These are phyloP conservation scores for Peucedramus taeniatus DNA, from an alignment of 2,113 vertebrate genomes.

Conservation along the genomic window DNA sequence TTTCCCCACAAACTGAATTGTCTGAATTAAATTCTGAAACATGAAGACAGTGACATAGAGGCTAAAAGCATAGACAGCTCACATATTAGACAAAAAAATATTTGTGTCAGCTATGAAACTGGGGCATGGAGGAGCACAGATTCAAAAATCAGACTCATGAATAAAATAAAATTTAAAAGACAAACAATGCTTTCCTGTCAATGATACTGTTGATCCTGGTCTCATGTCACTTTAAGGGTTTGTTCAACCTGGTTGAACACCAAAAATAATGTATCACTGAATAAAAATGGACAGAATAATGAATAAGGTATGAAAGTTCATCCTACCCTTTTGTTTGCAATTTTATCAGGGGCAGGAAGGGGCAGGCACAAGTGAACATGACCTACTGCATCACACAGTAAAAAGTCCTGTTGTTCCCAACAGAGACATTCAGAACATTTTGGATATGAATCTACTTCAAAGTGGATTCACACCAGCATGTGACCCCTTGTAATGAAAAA, in stretches of 20 bases:
- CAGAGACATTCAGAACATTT: neutral
- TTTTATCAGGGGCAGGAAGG: neutral
- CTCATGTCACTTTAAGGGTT: neutral
- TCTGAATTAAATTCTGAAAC: neutral
- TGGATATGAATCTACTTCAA: neutral
- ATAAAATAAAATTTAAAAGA: neutral
- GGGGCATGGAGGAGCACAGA: neutral
- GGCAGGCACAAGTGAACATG: neutral
- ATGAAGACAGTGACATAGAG: neutral
- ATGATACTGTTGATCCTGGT: neutral
- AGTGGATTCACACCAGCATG: neutral
- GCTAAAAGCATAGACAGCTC: neutral
- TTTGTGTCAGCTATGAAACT: neutral
- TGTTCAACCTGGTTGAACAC: neutral
- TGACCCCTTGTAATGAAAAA: neutral
- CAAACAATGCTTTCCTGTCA: neutral
- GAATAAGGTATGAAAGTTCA: neutral
- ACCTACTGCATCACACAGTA: neutral
- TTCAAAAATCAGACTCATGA: neutral
- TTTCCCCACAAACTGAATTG: neutral
- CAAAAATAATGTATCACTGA: neutral
- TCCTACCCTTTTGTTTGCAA: neutral
- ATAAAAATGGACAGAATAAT: neutral
- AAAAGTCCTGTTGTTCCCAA: neutral
- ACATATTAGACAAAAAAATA: neutral